Conservation (phyloP, 2,797 vertebrate species). For the Pantherophis alleghaniensis region DNA sequence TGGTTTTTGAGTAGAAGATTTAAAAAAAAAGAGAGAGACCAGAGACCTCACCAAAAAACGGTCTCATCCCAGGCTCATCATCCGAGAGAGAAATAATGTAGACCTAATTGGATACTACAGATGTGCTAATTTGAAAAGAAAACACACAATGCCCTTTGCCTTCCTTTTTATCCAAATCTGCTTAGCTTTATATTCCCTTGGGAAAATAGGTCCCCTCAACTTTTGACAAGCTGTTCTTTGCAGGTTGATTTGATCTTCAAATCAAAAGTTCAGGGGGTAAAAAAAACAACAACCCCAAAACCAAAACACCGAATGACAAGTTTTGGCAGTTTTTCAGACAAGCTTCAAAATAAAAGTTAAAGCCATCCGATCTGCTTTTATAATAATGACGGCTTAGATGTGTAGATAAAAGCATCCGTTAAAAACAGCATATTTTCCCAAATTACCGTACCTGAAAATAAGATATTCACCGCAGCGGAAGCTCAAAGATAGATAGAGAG, state of each 20-base stretch:
- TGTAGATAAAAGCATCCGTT: conserved; percentile 63
- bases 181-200: not conserved
- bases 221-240: not conserved
- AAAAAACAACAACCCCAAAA: not conserved
- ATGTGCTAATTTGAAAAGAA: not conserved
- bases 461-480: conserved; percentile 75
- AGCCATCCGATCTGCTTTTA: conserved; percentile 54
- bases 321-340: conserved; percentile 40
- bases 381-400: conserved; percentile 67
- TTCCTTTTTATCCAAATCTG: not conserved
- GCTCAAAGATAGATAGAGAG: not conserved
- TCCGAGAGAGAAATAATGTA: not conserved
- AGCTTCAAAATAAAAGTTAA: conserved; percentile 51
- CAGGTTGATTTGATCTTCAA: not conserved
- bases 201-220: not conserved
- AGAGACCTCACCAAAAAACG: not conserved
- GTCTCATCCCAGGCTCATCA: not conserved
- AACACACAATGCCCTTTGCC: not conserved
- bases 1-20: not conserved
- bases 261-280: not conserved
- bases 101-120: not conserved
- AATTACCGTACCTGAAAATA: conserved; percentile 68
- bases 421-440: conserved; percentile 72
- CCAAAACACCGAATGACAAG: conserved; percentile 11
- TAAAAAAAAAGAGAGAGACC: not conserved